phyloP scores from a whole-genome alignment of 2,888 invertebrate genomes.

The Myopa tessellatipennis region DNA sequence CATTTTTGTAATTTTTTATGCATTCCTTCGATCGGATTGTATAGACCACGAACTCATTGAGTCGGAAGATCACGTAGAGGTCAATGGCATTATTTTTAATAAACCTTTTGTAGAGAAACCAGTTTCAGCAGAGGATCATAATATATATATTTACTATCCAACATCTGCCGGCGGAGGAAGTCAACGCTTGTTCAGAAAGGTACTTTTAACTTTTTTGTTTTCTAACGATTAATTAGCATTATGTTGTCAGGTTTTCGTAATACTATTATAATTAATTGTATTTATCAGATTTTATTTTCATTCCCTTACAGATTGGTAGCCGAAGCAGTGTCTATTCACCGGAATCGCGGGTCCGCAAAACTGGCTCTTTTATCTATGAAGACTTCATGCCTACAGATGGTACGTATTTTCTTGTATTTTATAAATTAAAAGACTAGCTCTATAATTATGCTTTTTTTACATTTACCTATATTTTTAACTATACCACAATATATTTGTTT shows the following conservation, averaged over 20 bases:
- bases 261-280: background rate
- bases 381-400: constrained; percentile 99
- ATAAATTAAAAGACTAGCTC: background rate
- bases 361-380: constrained; percentile 99
- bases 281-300: constrained; percentile 1
- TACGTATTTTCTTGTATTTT: constrained; percentile 63
- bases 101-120: constrained; percentile 99
- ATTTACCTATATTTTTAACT: constrained; percentile 28
- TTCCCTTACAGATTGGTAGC: constrained; percentile 85
- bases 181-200: constrained; percentile 97
- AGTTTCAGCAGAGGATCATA: constrained; percentile 99
- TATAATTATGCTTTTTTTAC: constrained; percentile 15
- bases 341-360: constrained; percentile 94
- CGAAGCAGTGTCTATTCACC: constrained; percentile 98
- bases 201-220: constrained; percentile 60
- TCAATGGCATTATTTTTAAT: constrained; percentile 93
- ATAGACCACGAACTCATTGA: constrained; percentile 91
- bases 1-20: background rate
- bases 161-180: constrained; percentile 98
- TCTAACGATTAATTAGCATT: background rate
- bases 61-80: constrained; percentile 97
- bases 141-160: constrained; percentile 99
- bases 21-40: constrained; percentile 48
- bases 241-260: background rate
- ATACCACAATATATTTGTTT: background rate